phyloP scores from a whole-genome alignment of 1,140 invertebrate genomes.

The Oreohelix idahoensis region DNA sequence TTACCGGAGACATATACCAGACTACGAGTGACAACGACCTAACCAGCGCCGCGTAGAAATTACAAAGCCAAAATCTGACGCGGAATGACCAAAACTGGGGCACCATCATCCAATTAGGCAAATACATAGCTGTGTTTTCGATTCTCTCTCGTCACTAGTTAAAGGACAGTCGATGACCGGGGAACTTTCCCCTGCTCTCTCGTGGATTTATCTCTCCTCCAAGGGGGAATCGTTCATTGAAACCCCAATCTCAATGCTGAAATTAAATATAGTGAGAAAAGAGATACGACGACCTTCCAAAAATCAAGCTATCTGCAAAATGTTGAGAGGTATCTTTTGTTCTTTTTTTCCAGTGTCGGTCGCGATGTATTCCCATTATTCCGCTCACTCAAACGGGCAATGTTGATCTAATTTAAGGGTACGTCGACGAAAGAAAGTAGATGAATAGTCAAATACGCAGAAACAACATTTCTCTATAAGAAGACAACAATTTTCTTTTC shows the following conservation, averaged over 20 bases:
- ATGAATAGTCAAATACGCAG: too few species aligned
- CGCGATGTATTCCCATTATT: too few species aligned
- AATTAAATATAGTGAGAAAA: neutral
- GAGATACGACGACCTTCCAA: neutral
- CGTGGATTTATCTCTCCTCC: neutral
- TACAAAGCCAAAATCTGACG: neutral
- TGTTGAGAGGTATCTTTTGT: too few species aligned
- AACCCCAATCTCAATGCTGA: neutral
- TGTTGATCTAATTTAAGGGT: too few species aligned
- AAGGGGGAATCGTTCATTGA: neutral
- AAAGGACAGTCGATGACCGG: neutral
- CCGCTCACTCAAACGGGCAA: too few species aligned
- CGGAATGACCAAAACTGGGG: neutral
- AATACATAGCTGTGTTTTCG: neutral
- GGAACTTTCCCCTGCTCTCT: neutral
- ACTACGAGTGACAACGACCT: too few species aligned
- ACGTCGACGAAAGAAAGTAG: too few species aligned
- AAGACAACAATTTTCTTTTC: too few species aligned
- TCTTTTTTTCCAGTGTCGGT: too few species aligned
- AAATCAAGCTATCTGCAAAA: too few species aligned
- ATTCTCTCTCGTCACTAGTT: neutral
- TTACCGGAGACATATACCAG: neutral
- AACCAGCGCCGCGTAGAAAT: neutral
- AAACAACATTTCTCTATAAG: too few species aligned
- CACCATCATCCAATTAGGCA: conserved; percentile 9